Base-by-base conservation (phyloP, 2,797 vertebrate genomes). In the Parambassis ranga region DNA sequence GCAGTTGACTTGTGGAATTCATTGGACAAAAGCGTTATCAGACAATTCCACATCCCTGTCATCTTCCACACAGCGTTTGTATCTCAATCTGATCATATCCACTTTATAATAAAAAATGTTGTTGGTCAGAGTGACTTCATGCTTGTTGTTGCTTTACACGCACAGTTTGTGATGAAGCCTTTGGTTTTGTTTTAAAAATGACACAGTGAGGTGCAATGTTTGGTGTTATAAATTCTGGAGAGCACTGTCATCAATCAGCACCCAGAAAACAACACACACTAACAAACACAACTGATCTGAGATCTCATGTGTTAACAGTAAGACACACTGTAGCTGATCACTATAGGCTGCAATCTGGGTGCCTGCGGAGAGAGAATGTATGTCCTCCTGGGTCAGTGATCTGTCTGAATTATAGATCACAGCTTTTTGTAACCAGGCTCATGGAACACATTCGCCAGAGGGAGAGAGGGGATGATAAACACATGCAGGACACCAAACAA, bases 391-490 rank as follows among this genome's bases (percentile, higher is more conserved):
- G 78, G 78, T 85, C 84, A 77, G 58, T 72, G 73, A 77, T 80
- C 71, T 70, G 68, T 79, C 70, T 89, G 79, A 86, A 87, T 88
- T 84, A 87, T 87, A 86, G 75, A 90, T 89, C 65, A 80, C 65
- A 82, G 75, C 36, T 55, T 75, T 77, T 71, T 83, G 51, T 63
- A 69, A 71, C 44, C 8, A 3, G 15, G 42, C 71, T 66, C 41
- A 1, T 11, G 75, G 57, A 82, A 69, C 44, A 15, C 6, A 2
- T 13, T 37, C 4, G 0, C 16, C 18, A 38, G 27, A 44, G 42
- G 7, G 23, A 60, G 30, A 38, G 30, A 18, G 26, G 3, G 11
- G 2, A 3, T 32, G 26, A 44, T 13, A 18, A 46, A 52, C 7
- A n/a, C 15, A 16, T 36, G 18, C 10, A 18, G 35, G 19, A 65